Evolutionary conservation across 2,888 invertebrate species (phyloP).

Genomic region (Cheilosia impressa): DNA sequence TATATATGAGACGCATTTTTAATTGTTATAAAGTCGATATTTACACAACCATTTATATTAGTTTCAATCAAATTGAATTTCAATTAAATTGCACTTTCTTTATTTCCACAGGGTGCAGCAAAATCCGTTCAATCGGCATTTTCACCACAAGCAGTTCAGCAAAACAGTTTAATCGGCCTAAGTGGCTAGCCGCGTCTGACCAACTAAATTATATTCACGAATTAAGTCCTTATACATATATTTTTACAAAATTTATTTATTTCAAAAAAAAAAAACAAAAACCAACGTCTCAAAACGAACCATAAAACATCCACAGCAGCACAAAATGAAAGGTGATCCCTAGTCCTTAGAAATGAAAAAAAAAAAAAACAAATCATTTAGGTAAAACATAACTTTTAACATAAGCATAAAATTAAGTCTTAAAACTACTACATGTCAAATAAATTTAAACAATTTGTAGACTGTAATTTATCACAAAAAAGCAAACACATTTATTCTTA

Average conservation of each 20-base stretch:
- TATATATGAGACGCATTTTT: not conserved
- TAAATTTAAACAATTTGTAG: constrained; percentile 65
- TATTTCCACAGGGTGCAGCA: constrained; percentile 88
- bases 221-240: constrained; percentile 15
- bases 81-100: constrained; percentile 7
- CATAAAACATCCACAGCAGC: constrained; percentile 46
- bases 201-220: constrained; percentile 4
- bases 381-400: not conserved
- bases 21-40: not conserved
- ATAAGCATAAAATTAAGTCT: constrained; percentile 21
- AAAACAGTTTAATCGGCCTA: constrained; percentile 50
- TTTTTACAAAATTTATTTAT: constrained; percentile 66
- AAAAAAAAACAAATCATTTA: not conserved
- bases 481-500: not conserved
- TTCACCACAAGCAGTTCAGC: constrained; percentile 83
- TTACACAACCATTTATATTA: not conserved
- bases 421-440: constrained; percentile 10
- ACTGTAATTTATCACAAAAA: constrained; percentile 55
- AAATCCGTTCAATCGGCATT: constrained; percentile 88
- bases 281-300: constrained; percentile 51
- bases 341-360: constrained; percentile 68
- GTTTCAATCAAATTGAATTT: not conserved
- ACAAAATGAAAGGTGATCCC: constrained; percentile 70
- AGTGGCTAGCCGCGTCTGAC: constrained; percentile 33
- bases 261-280: constrained; percentile 34